phyloP scores from a whole-genome alignment of 2,797 vertebrate species.

The Acomys russatus region DNA sequence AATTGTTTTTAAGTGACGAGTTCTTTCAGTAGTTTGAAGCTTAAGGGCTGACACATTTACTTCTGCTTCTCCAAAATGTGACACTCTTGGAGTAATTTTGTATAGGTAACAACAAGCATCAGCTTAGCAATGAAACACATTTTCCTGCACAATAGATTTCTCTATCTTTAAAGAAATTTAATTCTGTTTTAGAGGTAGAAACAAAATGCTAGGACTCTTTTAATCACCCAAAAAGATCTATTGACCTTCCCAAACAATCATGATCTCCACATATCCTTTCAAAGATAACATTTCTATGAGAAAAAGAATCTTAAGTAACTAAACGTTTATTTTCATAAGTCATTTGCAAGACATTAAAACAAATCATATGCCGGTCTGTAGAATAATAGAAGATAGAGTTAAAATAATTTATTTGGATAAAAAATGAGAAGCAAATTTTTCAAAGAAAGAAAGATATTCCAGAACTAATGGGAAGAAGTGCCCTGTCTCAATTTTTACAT shows the following conservation, averaged over 20 bases:
- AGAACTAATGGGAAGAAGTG: not conserved
- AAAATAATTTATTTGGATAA: conserved; percentile 32
- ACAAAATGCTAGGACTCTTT: not conserved
- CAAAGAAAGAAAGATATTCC: not conserved
- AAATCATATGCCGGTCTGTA: not conserved
- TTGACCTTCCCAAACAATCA: conserved; percentile 30
- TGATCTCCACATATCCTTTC: not conserved
- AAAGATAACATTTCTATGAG: not conserved
- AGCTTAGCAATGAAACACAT: not conserved
- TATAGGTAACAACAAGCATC: not conserved
- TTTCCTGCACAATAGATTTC: not conserved
- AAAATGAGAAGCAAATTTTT: conserved; percentile 12
- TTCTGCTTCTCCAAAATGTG: not conserved
- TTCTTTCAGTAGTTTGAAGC: not conserved
- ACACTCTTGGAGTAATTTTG: not conserved
- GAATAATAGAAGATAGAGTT: conserved; percentile 9
- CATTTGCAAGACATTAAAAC: conserved; percentile 9
- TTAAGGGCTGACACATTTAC: not conserved
- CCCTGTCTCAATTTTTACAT: conserved; percentile 1
- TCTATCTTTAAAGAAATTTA: not conserved
- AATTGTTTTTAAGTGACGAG: not conserved
- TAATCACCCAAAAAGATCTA: not conserved
- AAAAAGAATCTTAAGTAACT: conserved; percentile 2
- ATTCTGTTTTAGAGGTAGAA: conserved; percentile 34
- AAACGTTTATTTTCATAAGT: conserved; percentile 32